Evolutionary conservation across 2,113 vertebrate species (phyloP), one percentile per base, ranked within the genome.

Genomic region (Clarias batrachus): DNA sequence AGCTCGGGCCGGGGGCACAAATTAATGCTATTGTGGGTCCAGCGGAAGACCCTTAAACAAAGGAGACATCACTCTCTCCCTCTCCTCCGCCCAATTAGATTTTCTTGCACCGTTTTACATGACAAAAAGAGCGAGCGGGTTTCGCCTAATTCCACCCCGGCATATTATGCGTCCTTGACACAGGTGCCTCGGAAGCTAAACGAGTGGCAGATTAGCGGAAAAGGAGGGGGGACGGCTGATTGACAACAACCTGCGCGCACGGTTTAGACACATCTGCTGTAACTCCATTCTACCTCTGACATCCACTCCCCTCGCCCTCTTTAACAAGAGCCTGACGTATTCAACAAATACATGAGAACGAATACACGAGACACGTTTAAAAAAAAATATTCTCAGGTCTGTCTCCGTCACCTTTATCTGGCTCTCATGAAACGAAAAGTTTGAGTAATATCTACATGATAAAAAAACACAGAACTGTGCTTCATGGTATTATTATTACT

Each of bases 21-120:
- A 95, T 95, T 95, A 96, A 96, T 94, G 93, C 95, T 93, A 95
- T 96, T 97, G 95, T 96, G 90, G 92, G 86, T 57, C 89, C 89
- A 89, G 93, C 92, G 88, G 90, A 96, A 92, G 93, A 93, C 92
- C 93, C 93, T 94, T 95, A 95, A 95, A 96, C 95, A 96, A 95
- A 94, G 90, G 90, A 86, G 87, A 93, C 92, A 92, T 91, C 90
- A 92, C 92, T 92, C 85, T 85, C 92, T 91, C 89, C 89, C 90
- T 92, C 90, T 88, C 91, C 78, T 81, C 90, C 89, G 91, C 89
- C 93, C 93, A 95, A 96, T 96, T 95, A 95, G 92, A 94, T 95
- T 95, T 88, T 92, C 92, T 93, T 89, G 82, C 86, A 87, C 85
- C 23, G 87, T 93, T 96, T 96, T 95, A 93, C 94, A 95, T 95